Conservation (phyloP, 2,888 invertebrate genomes). For the Syrphus vitripennis region DNA sequence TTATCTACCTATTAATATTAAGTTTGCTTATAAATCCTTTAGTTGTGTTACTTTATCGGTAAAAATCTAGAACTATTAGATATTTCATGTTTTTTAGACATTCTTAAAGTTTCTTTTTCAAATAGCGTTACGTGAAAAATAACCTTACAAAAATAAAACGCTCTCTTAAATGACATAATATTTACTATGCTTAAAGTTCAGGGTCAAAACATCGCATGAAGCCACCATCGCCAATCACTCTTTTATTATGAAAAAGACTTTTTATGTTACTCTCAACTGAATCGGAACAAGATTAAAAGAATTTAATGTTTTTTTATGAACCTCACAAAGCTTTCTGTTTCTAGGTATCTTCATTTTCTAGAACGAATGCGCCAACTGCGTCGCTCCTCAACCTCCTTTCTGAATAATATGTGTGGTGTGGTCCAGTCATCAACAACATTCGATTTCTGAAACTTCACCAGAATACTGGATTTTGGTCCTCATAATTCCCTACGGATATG, state of each 20-base stretch:
- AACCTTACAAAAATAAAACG: neutral
- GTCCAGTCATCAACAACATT: too few species aligned
- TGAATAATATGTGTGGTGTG: too few species aligned
- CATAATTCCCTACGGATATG: too few species aligned
- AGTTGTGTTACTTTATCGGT: too few species aligned
- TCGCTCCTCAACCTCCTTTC: slow-evolving; percentile 27
- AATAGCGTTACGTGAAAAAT: slow-evolving; percentile 22
- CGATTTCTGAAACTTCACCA: too few species aligned
- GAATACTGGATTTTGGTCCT: too few species aligned
- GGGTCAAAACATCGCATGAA: slow-evolving; percentile 24
- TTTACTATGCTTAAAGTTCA: slow-evolving; percentile 68
- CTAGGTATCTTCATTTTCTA: too few species aligned
- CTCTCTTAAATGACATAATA: slow-evolving; percentile 37
- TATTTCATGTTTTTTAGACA: neutral
- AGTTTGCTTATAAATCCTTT: too few species aligned
- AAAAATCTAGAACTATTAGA: too few species aligned
- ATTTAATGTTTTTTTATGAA: neutral
- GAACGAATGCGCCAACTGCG: slow-evolving; percentile 54
- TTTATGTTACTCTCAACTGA: slow-evolving; percentile 28
- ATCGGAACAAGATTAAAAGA: neutral
- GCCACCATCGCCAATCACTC: neutral
- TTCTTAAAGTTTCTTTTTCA: neutral
- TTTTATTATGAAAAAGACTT: neutral
- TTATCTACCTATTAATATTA: too few species aligned
- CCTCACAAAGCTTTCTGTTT: slow-evolving; percentile 30